Evolutionary conservation across 2,113 vertebrate species (phyloP), one percentile per base, ranked within the genome.

Genomic region (Atractosteus spatula): DNA sequence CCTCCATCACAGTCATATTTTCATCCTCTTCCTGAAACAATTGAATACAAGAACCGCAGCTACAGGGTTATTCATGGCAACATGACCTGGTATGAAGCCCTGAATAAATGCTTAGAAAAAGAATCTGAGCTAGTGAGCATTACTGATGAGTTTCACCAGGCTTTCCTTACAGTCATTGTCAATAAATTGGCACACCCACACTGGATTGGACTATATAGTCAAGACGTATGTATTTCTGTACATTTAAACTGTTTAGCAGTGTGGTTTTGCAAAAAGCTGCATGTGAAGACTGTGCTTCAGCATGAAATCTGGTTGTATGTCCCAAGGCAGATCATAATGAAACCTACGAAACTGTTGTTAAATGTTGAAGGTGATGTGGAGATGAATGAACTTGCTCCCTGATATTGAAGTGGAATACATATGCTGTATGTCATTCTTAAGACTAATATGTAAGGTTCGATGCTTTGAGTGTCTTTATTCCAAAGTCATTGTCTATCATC

Each of bases 151-250:
- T 98, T 93, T 83, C 95, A 96, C 66, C 97, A 98, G 80, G 92
- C 96, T 61, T 98, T 98, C 89, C 94, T 98, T 76, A 97, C 94
- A 0, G 85, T 98, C 74, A 87, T 97, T 42, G 81, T 96, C 81
- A 96, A 88, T 70, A 92, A 88, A 68, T 80, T 95, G 76, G 94
- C 90, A 41, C 82, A 80, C 51, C 79, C 80, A 13, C 94, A 95
- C 87, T 99, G 96, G 96, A 99, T 99, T 1, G 96, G 97, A 73
- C 90, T 97, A 3, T 93, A 92, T 76, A 95, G 93, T 51, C 68
- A 88, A 14, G 84, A 97, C 42, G 96, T 99, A 94, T 4, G 95
- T 95, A 82, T 71, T 8, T 51, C 47, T 76, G 1, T 13, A 13
- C 55, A n/a, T 64, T 55, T 29, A 47, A 8, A 12, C 67, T 59